These are phyloP conservation scores for Halcyon smyrnensis DNA, from an alignment of 2,797 vertebrate genomes.

Conservation along the genomic window DNA sequence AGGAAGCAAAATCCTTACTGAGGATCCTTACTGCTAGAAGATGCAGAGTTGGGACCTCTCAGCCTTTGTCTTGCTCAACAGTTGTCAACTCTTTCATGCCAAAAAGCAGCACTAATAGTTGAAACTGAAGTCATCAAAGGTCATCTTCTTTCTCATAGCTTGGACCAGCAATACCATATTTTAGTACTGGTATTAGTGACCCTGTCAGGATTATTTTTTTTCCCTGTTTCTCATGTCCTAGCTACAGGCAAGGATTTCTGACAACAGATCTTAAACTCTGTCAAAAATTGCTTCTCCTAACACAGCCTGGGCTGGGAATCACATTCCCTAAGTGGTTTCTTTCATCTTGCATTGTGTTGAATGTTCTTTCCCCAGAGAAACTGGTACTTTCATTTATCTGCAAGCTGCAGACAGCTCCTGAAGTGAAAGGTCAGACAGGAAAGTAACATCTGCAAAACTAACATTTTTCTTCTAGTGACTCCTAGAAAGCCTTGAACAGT, in stretches of 20 bases:
- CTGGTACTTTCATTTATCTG: fast-evolving
- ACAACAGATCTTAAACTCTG: background rate
- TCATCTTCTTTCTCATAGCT: background rate
- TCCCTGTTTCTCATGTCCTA: background rate
- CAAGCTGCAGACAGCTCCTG: background rate
- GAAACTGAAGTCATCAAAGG: background rate
- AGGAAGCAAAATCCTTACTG: background rate
- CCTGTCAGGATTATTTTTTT: background rate
- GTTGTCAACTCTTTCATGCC: background rate
- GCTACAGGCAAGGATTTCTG: background rate
- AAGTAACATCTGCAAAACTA: background rate
- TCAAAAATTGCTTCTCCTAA: background rate
- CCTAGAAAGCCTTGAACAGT: background rate
- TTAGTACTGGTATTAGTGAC: background rate
- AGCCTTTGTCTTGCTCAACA: background rate
- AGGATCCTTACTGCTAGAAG: background rate
- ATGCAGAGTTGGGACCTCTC: background rate
- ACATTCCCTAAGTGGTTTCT: background rate
- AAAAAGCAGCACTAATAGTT: background rate
- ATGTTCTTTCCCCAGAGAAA: background rate
- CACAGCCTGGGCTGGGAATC: background rate
- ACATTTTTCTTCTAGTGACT: background rate
- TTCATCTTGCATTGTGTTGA: background rate
- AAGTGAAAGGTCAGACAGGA: background rate
- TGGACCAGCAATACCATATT: background rate